Evolutionary conservation across 1,140 invertebrate genomes (phyloP), one percentile per base, ranked within the genome.

Genomic region (Drosophila santomea): DNA sequence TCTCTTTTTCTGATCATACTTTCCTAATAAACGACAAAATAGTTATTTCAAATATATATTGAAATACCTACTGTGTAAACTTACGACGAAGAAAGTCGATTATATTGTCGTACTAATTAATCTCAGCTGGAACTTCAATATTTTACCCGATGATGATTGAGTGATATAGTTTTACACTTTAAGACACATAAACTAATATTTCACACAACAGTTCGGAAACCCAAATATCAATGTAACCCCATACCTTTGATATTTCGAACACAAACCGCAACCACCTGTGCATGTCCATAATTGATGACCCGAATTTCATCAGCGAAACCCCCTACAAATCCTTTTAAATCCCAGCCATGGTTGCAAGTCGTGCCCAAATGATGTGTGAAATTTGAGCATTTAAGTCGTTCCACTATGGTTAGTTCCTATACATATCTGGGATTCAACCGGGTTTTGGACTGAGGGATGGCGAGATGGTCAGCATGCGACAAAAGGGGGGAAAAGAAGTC

Each of bases 361-460:
- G 43, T 43, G 76, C 38, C 32, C 47, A 84, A 84, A 80, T 84
- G 66, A 85, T 55, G 74, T 73, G 78, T 81, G 62, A 78, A 84
- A 80, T 84, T 63, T 62, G 47, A 63, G 28, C 69, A 77, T 71
- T 84, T 73, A 60, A 44, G 67, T 69, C 68, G 17, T 50, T 36
- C 23, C 61, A 54, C 25, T 14, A 48, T 36, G 50, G 51, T 71
- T 36, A 23, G 35, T 23, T n/a, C 14, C 38, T 32, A 32, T 11
- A 38, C n/a, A 43, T 7, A 10, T 17, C 20, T 17, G 54, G 32
- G 12, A 35, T 35, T 51, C 20, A 39, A 12, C 15, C 7, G 14
- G 61, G 38, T 45, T 39, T 35, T 35, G 41, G 6, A 25, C 44
- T 25, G 47, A 23, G 32, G 8, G 32, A 32, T 32, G 32, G 32